Evolutionary conservation across 2,113 vertebrate species (phyloP).

Genomic region (Hippocampus mohnikei): DNA sequence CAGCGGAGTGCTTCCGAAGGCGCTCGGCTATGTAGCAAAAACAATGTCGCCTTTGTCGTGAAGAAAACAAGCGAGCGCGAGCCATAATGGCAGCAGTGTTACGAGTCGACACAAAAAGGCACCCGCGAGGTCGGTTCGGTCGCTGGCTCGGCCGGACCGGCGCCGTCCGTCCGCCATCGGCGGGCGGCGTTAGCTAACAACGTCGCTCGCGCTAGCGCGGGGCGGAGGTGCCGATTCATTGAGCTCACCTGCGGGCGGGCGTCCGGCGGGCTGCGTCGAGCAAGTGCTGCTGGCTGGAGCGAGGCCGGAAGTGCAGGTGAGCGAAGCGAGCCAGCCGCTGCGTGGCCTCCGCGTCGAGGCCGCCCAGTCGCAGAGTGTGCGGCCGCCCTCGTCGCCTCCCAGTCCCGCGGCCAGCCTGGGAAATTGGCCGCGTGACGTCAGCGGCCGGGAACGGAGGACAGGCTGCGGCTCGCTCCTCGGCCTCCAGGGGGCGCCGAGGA

Average conservation of each 20-base stretch:
- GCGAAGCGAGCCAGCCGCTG: neutral
- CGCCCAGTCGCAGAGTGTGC: neutral
- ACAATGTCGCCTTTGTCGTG: neutral
- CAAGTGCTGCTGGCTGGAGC: neutral
- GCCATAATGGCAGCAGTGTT: neutral
- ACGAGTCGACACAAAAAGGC: neutral
- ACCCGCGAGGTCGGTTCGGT: neutral
- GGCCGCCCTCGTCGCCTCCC: slow-evolving; percentile 52
- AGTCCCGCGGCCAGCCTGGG: slow-evolving; percentile 60
- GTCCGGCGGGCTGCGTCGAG: neutral
- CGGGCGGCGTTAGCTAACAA: neutral
- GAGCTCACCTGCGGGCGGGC: neutral
- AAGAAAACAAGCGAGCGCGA: slow-evolving; percentile 1
- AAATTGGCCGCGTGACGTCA: slow-evolving; percentile 64
- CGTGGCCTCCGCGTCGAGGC: neutral
- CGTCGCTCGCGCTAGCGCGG: neutral
- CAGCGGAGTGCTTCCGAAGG: neutral
- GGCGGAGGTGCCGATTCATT: too few species aligned
- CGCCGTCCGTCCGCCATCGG: neutral
- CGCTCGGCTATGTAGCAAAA: slow-evolving; percentile 15
- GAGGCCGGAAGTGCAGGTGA: neutral
- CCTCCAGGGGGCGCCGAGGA: slow-evolving; percentile 39
- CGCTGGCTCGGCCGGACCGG: neutral
- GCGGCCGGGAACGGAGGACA: neutral
- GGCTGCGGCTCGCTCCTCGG: accelerated